phyloP scores from a whole-genome alignment of 2,797 vertebrate species.

The Thripadectes ignobilis region DNA sequence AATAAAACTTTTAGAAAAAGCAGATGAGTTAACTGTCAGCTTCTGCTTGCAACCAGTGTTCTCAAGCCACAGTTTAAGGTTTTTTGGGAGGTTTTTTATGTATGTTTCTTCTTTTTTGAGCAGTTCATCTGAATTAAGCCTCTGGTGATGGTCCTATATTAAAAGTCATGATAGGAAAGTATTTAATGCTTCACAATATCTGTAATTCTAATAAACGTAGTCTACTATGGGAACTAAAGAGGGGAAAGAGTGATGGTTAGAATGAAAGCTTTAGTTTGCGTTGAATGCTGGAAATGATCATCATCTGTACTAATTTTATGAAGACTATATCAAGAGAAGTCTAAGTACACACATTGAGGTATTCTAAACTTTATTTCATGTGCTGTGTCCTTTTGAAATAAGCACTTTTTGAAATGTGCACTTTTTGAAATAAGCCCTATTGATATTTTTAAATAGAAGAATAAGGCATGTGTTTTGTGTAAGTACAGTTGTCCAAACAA shows the following conservation, averaged over 20 bases:
- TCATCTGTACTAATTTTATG: background rate
- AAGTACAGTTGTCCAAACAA: background rate
- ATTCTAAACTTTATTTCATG: background rate
- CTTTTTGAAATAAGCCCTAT: background rate
- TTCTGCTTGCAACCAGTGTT: background rate
- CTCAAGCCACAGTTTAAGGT: background rate
- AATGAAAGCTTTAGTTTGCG: background rate
- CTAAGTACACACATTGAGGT: background rate
- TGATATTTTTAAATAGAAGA: background rate
- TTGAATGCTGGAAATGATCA: background rate
- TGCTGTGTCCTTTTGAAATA: background rate
- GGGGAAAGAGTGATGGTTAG: background rate
- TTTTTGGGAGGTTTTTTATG: background rate
- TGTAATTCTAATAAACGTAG: background rate
- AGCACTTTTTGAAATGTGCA: background rate
- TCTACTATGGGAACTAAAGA: background rate
- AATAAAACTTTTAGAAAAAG: background rate
- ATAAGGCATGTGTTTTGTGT: accelerated
- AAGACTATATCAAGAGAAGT: background rate
- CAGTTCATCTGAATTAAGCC: background rate
- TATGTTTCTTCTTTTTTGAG: background rate
- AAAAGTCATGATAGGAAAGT: background rate
- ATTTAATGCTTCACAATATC: background rate
- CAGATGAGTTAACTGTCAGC: background rate
- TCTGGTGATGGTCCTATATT: background rate